Evolutionary conservation across 2,797 vertebrate species (phyloP).

Genomic region (Chaetophractus vellerosus): DNA sequence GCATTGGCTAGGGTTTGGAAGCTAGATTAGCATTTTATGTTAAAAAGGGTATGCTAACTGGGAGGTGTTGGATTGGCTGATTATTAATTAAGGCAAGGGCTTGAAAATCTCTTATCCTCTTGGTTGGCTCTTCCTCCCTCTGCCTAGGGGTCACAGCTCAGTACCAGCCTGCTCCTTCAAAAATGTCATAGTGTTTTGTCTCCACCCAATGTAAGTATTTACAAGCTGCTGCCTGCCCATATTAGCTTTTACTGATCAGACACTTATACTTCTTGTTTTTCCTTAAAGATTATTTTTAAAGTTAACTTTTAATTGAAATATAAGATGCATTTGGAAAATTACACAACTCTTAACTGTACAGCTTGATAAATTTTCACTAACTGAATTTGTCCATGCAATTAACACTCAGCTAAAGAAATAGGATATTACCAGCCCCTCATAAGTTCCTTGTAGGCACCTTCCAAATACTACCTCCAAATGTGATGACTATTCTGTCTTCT

Average conservation of each 20-base stretch:
- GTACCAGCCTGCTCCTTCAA: too few species aligned
- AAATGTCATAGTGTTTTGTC: background rate
- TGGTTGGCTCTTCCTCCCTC: too few species aligned
- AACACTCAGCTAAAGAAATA: background rate
- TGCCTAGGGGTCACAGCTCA: too few species aligned
- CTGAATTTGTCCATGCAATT: background rate
- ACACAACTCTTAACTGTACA: background rate
- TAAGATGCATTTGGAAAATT: background rate
- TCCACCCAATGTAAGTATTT: background rate
- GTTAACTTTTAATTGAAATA: conserved; percentile 34
- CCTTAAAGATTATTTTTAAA: conserved; percentile 25
- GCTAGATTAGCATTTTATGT: too few species aligned
- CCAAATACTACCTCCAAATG: background rate
- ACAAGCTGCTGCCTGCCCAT: background rate
- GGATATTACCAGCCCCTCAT: background rate
- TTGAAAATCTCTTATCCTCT: too few species aligned
- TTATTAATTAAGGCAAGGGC: too few species aligned
- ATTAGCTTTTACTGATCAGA: background rate
- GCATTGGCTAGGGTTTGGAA: too few species aligned
- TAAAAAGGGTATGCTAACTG: too few species aligned
- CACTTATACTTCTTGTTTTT: background rate
- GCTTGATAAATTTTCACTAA: background rate
- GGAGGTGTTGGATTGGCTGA: too few species aligned
- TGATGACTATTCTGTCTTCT: background rate
- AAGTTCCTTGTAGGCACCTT: background rate